Evolutionary conservation across 1,140 invertebrate genomes (phyloP).

Genomic region (Philotrypesis tridentata): DNA sequence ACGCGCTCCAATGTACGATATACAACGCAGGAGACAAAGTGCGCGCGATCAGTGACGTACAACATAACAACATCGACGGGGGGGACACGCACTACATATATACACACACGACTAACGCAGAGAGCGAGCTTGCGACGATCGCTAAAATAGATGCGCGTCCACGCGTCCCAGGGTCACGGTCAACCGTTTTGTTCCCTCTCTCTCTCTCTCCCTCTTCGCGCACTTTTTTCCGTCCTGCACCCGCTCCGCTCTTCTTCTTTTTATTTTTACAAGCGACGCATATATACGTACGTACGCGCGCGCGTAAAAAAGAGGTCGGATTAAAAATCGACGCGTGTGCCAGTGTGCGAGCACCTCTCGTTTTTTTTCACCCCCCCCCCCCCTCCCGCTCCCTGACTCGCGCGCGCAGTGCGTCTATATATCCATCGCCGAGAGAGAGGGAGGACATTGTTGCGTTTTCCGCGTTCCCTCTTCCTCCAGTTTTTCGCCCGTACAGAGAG

Average conservation of each 20-base stretch:
- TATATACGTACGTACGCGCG: not conserved
- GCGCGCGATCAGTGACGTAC: too few relatives aligned
- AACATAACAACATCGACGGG: too few relatives aligned
- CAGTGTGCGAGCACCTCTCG: too few relatives aligned
- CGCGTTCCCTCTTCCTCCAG: not conserved
- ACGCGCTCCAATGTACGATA: not conserved
- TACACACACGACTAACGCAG: not conserved
- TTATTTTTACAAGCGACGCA: not conserved
- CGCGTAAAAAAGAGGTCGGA: conserved; percentile 11
- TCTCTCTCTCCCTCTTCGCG: not conserved
- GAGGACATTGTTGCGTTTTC: not conserved
- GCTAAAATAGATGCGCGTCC: conserved; percentile 19
- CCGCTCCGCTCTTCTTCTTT: not conserved
- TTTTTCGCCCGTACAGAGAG: not conserved
- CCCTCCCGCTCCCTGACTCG: too few relatives aligned
- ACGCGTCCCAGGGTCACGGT: conserved; percentile 29
- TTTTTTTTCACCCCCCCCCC: not conserved
- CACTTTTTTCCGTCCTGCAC: not conserved
- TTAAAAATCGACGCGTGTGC: conserved; percentile 9
- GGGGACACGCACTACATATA: not conserved
- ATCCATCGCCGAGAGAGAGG: not conserved
- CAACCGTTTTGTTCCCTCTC: conserved; percentile 13
- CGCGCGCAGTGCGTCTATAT: too few relatives aligned
- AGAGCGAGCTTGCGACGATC: conserved; percentile 2
- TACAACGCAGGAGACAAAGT: too few relatives aligned